Percentiles rank a stretch among this genome's conserved stretches.
phyloP scores from a whole-genome alignment of 2,113 vertebrate species.

The Mystacornis crossleyi region DNA sequence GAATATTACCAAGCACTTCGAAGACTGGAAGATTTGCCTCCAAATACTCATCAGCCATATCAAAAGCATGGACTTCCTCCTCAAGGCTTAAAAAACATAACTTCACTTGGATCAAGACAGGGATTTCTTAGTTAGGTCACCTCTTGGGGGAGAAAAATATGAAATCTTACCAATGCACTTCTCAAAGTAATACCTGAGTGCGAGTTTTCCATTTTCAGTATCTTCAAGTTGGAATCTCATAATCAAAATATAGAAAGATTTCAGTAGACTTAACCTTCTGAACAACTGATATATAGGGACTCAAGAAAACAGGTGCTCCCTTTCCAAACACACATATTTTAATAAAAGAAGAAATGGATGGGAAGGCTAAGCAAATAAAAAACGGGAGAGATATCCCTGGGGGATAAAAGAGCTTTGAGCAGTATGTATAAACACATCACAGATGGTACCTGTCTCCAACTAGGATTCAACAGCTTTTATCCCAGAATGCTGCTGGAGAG shows the following conservation, averaged over 20 bases:
- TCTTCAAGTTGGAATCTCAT: not conserved
- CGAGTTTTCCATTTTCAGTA: not conserved
- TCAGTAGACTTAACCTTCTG: not conserved
- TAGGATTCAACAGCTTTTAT: slow-evolving; percentile 19
- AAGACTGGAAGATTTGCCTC: not conserved
- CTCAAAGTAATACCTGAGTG: not conserved
- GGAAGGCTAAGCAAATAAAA: slow-evolving; percentile 5
- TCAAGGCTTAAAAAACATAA: not conserved
- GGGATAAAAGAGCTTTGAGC: slow-evolving; percentile 26
- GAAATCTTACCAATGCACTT: not conserved
- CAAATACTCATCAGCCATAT: not conserved
- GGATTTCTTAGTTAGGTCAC: not conserved
- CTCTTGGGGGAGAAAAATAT: not conserved
- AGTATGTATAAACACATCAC: slow-evolving; percentile 28
- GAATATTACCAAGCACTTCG: not conserved
- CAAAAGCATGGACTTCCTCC: not conserved
- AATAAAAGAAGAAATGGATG: slow-evolving; percentile 7
- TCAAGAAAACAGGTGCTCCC: not conserved
- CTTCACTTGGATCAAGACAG: not conserved
- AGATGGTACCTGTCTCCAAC: slow-evolving; percentile 55
- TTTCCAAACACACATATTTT: not conserved
- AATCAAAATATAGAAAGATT: not conserved
- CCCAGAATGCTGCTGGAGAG: slow-evolving; percentile 11
- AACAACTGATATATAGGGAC: not conserved
- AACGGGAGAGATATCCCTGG: not conserved